Evolutionary conservation across 2,888 invertebrate species (phyloP).

Genomic region (Xestia c-nigrum): DNA sequence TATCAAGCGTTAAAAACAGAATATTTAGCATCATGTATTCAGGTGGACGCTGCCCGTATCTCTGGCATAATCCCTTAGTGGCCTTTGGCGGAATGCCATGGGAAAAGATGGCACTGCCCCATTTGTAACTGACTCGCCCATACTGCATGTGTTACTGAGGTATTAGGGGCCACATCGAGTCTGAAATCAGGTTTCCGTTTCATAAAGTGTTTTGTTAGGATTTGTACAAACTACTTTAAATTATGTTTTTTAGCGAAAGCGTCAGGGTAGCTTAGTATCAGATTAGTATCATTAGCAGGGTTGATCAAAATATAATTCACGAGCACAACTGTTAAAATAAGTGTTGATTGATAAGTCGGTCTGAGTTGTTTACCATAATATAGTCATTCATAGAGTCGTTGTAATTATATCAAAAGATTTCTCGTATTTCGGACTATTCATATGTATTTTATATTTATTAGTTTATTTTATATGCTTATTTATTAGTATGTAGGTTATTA

Average conservation of each 20-base stretch:
- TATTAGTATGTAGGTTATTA: too few species aligned
- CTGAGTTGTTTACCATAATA: too few species aligned
- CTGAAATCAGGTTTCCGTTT: background rate
- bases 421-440: too few species aligned
- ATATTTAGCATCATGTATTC: conserved; percentile 32
- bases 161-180: background rate
- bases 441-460: too few species aligned
- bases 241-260: background rate
- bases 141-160: conserved; percentile 16
- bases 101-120: conserved; percentile 38
- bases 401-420: too few species aligned
- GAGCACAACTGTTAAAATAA: too few species aligned
- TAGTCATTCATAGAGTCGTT: too few species aligned
- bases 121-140: conserved; percentile 45
- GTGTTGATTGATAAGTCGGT: too few species aligned
- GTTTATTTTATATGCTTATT: too few species aligned
- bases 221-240: background rate
- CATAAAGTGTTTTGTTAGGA: background rate
- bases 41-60: conserved; percentile 40
- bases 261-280: background rate
- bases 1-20: conserved; percentile 2
- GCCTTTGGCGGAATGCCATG: conserved; percentile 51
- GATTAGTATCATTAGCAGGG: background rate
- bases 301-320: background rate
- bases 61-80: conserved; percentile 49